These are phyloP conservation scores for Amphiduros pacificus DNA, from an alignment of 2,888 invertebrate genomes.

Conservation along the genomic window DNA sequence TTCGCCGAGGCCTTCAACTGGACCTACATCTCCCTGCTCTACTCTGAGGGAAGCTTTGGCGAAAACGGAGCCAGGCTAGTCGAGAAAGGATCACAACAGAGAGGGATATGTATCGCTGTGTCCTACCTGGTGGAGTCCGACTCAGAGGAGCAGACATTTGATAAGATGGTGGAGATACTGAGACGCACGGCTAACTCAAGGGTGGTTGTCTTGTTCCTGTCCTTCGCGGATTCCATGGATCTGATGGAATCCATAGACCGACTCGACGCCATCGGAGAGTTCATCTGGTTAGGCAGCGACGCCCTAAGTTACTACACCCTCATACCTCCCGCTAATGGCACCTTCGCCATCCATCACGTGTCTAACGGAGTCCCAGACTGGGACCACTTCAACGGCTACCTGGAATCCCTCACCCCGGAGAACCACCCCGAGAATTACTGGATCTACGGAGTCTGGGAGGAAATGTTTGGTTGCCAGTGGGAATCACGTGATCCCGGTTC, in stretches of 20 bases:
- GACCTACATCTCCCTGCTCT: constrained; percentile 76
- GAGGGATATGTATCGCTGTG: constrained; percentile 5
- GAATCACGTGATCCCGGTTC: no score
- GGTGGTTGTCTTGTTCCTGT: background rate
- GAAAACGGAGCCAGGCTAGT: constrained; percentile 34
- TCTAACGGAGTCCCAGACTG: no score
- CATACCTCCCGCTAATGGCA: no score
- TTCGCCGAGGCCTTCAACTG: constrained; percentile 64
- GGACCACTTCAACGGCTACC: no score
- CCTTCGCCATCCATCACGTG: no score
- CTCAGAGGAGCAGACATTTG: background rate
- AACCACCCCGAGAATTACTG: no score
- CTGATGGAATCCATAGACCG: no score
- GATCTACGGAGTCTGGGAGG: no score
- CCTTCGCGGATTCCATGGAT: no score
- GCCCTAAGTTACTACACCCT: background rate
- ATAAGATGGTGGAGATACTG: background rate
- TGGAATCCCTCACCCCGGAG: no score
- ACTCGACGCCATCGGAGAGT: no score
- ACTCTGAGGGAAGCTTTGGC: constrained; percentile 67
- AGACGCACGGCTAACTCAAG: background rate
- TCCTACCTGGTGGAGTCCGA: background rate
- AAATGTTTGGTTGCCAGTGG: no score
- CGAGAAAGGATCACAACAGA: background rate
- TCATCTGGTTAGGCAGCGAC: background rate